Evolutionary conservation across 2,797 vertebrate genomes (phyloP).

Genomic region (Amblyopsis hoosieri): DNA sequence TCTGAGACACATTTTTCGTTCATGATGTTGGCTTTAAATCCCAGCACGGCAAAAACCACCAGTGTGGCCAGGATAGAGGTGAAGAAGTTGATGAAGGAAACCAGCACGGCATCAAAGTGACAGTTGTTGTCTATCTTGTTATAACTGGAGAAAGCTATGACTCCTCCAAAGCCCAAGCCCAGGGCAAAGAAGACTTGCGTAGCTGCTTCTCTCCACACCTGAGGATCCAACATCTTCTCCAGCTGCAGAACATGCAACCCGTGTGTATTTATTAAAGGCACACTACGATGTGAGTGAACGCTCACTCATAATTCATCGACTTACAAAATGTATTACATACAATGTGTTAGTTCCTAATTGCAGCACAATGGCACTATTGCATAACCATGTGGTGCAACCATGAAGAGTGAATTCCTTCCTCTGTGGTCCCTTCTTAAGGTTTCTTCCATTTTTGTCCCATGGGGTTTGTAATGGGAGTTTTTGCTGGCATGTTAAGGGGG

Average conservation of each 20-base stretch:
- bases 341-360: too few species aligned
- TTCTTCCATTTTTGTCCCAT: too few species aligned
- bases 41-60: slow-evolving; percentile 95
- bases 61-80: slow-evolving; percentile 93
- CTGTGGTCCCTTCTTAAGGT: too few species aligned
- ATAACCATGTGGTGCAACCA: too few species aligned
- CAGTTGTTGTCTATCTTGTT: slow-evolving; percentile 98
- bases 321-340: too few species aligned
- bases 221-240: slow-evolving; percentile 95
- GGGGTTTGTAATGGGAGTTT: too few species aligned
- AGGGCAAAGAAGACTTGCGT: slow-evolving; percentile 96
- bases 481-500: too few species aligned
- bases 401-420: too few species aligned
- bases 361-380: too few species aligned
- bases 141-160: slow-evolving; percentile 97
- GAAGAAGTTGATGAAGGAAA: slow-evolving; percentile 94
- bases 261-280: too few species aligned
- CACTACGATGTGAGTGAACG: too few species aligned
- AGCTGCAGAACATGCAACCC: slow-evolving; percentile 70
- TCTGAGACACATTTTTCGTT: slow-evolving; percentile 93
- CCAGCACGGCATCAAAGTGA: slow-evolving; percentile 92
- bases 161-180: slow-evolving; percentile 92
- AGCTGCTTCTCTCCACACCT: slow-evolving; percentile 94
- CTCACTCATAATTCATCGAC: too few species aligned
- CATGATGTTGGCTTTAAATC: slow-evolving; percentile 98